phyloP scores from a whole-genome alignment of 2,113 vertebrate genomes.

The Talpa occidentalis region DNA sequence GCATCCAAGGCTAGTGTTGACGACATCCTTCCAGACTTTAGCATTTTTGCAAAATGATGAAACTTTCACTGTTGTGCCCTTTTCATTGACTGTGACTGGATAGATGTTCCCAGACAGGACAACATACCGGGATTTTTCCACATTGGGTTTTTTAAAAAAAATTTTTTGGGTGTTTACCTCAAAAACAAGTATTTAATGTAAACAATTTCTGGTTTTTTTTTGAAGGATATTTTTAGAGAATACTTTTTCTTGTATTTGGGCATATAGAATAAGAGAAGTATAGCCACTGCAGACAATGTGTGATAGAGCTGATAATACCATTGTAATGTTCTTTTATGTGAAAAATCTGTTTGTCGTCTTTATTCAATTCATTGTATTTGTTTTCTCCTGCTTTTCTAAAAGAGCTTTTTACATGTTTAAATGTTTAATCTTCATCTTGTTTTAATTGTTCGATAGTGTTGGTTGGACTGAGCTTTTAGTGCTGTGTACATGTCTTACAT shows the following conservation, averaged over 20 bases:
- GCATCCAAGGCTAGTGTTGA: neutral
- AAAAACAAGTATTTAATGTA: conserved; percentile 45
- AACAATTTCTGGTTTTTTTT: neutral
- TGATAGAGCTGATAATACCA: neutral
- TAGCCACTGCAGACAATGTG: neutral
- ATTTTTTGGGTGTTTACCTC: neutral
- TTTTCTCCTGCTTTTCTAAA: neutral
- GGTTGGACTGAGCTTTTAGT: neutral
- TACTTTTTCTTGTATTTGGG: neutral
- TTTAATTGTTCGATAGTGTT: conserved; percentile 10
- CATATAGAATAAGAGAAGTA: neutral
- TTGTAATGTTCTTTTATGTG: neutral
- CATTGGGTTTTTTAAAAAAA: neutral
- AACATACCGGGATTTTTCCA: neutral
- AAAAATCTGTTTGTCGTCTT: conserved; percentile 9
- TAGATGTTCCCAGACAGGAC: neutral
- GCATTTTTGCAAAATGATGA: neutral
- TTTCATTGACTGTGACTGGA: neutral
- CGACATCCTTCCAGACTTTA: neutral
- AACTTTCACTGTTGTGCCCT: neutral
- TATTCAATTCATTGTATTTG: neutral
- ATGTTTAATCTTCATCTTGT: neutral
- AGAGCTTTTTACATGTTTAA: neutral
- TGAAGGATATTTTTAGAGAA: conserved; percentile 16
- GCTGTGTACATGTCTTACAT: conserved; percentile 14